Evolutionary conservation across 2,888 invertebrate genomes (phyloP).

Genomic region (Athripsodes cinereus): DNA sequence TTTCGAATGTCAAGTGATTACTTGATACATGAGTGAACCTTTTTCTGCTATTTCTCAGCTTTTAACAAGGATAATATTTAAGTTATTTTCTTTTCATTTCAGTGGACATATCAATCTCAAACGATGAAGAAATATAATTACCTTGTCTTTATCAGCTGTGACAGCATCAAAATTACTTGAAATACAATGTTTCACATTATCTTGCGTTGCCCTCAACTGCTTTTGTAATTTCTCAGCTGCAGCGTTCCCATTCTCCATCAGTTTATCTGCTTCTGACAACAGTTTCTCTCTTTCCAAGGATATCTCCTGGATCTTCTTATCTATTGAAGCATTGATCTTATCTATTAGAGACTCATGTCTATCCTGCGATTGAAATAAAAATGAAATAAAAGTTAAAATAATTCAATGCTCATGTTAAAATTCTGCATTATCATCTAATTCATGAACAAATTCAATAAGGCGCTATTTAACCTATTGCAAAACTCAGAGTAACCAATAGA

Average conservation of each 20-base stretch:
- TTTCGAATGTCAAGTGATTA: too few relatives aligned
- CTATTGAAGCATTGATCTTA: constrained; percentile 47
- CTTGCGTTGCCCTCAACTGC: constrained; percentile 42
- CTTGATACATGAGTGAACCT: too few relatives aligned
- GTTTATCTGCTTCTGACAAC: constrained; percentile 39
- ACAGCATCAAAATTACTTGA: constrained; percentile 32
- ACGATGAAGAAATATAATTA: too few relatives aligned
- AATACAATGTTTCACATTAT: constrained; percentile 40
- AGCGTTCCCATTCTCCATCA: constrained; percentile 43
- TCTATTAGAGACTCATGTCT: constrained; percentile 50
- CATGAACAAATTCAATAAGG: too few relatives aligned
- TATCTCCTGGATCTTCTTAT: constrained; percentile 49
- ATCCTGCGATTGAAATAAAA: constrained; percentile 33
- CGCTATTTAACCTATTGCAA: too few relatives aligned
- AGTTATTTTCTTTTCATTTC: too few relatives aligned
- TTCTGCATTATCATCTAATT: too few relatives aligned
- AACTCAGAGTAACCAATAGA: too few relatives aligned
- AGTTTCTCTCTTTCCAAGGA: constrained; percentile 41
- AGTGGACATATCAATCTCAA: too few relatives aligned
- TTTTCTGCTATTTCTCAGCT: too few relatives aligned
- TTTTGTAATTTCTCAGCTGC: constrained; percentile 43
- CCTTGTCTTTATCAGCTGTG: constrained; percentile 42
- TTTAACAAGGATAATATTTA: too few relatives aligned
- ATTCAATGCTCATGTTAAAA: too few relatives aligned
- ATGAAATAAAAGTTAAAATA: not conserved